These are phyloP conservation scores for Poecilia wingei DNA, from an alignment of 2,797 vertebrate genomes.

Conservation along the genomic window DNA sequence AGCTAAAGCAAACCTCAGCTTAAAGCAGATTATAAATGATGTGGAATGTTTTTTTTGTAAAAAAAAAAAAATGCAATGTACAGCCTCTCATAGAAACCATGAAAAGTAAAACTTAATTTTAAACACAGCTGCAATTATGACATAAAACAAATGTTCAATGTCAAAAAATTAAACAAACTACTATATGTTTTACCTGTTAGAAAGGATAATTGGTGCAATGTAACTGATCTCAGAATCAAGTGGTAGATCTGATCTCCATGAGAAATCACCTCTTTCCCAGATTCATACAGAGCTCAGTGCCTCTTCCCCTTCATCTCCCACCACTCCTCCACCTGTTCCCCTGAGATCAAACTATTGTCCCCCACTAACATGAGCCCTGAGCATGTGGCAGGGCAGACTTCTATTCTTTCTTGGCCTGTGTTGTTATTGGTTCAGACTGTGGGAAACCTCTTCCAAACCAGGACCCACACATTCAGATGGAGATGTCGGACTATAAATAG, in stretches of 20 bases:
- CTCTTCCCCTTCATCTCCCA: constrained; percentile 18
- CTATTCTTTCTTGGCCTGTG: constrained; percentile 16
- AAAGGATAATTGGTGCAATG: background rate
- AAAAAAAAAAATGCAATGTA: background rate
- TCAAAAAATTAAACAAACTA: background rate
- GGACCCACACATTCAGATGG: constrained; percentile 87
- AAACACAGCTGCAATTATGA: background rate
- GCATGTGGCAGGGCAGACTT: constrained; percentile 34
- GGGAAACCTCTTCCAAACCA: constrained; percentile 82
- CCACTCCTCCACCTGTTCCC: constrained; percentile 48
- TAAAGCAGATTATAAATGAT: background rate
- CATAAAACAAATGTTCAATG: background rate
- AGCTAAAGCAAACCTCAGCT: background rate
- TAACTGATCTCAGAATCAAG: background rate
- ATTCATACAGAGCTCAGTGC: background rate
- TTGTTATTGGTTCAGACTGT: constrained; percentile 87
- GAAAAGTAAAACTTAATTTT: background rate
- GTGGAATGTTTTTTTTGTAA: background rate
- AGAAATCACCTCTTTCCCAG: background rate
- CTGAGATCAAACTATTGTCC: constrained; percentile 41
- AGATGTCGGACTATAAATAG: constrained; percentile 84
- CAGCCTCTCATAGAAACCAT: background rate
- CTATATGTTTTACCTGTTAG: background rate
- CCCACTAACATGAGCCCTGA: constrained; percentile 31
- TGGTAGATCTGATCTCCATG: background rate